Evolutionary conservation across 2,888 invertebrate genomes (phyloP).

Genomic region (Aleiodes alternator): DNA sequence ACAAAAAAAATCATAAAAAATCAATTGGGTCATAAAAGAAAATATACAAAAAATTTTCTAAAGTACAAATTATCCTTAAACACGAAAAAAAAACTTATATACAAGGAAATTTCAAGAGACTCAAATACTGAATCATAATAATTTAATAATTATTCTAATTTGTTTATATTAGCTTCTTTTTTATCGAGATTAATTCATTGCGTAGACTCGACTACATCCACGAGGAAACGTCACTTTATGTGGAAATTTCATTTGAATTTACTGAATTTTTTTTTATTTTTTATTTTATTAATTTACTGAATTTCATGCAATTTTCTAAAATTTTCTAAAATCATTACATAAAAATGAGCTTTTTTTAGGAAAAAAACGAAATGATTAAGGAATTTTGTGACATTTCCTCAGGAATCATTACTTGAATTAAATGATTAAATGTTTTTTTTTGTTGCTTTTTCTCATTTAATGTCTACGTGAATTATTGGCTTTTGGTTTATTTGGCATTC

Average conservation of each 20-base stretch:
- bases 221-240: neutral
- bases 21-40: slow-evolving; percentile 10
- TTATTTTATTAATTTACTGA: too few species aligned
- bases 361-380: slow-evolving; percentile 1
- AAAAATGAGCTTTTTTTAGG: neutral
- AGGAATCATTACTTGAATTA: neutral
- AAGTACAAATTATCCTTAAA: neutral
- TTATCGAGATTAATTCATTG: neutral
- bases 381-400: slow-evolving; percentile 22
- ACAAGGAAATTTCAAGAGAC: slow-evolving; percentile 2
- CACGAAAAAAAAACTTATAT: slow-evolving; percentile 2
- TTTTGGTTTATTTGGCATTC: slow-evolving; percentile 81
- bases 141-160: slow-evolving; percentile 17
- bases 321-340: neutral
- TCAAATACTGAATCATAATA: slow-evolving; percentile 35
- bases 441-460: neutral
- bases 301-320: neutral
- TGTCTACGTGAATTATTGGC: slow-evolving; percentile 58
- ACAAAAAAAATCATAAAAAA: slow-evolving; percentile 30
- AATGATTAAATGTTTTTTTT: neutral
- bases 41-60: neutral
- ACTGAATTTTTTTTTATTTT: too few species aligned
- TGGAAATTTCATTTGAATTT: too few species aligned
- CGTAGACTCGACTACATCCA: slow-evolving; percentile 16
- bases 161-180: slow-evolving; percentile 11